Evolutionary conservation across 2,797 vertebrate genomes (phyloP).

Genomic region (Halcyon badia): DNA sequence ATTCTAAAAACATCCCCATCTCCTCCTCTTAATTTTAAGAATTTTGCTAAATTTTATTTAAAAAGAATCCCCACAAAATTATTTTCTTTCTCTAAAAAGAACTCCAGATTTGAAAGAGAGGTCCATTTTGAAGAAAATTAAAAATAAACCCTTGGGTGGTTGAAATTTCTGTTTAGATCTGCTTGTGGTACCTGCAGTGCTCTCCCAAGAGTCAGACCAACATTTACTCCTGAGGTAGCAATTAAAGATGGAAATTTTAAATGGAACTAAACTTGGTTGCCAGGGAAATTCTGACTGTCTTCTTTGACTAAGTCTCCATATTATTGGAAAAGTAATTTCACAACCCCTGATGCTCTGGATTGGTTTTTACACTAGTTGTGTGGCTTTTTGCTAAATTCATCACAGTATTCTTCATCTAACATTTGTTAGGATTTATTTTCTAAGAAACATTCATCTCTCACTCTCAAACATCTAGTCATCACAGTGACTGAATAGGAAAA

Average conservation of each 20-base stretch:
- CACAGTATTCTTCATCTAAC: not conserved
- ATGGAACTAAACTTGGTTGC: not conserved
- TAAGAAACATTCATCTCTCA: not conserved
- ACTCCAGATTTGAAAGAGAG: not conserved
- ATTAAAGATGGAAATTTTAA: not conserved
- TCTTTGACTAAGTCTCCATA: not conserved
- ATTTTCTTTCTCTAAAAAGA: not conserved
- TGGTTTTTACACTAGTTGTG: not conserved
- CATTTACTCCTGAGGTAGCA: not conserved
- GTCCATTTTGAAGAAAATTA: not conserved
- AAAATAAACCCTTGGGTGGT: not conserved
- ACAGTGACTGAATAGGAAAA: fast-evolving
- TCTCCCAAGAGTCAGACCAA: not conserved
- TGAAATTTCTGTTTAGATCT: not conserved
- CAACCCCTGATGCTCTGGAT: not conserved
- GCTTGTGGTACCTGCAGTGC: not conserved
- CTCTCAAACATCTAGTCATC: not conserved
- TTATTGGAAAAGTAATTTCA: not conserved
- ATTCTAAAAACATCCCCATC: not conserved
- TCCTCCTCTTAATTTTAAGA: not conserved
- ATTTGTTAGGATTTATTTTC: not conserved
- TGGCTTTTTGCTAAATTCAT: not conserved
- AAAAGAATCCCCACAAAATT: not conserved
- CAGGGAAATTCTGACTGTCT: not conserved
- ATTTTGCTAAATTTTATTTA: not conserved